Conservation (phyloP, 2,888 invertebrate genomes). For the Zhengitettix transpicula region DNA sequence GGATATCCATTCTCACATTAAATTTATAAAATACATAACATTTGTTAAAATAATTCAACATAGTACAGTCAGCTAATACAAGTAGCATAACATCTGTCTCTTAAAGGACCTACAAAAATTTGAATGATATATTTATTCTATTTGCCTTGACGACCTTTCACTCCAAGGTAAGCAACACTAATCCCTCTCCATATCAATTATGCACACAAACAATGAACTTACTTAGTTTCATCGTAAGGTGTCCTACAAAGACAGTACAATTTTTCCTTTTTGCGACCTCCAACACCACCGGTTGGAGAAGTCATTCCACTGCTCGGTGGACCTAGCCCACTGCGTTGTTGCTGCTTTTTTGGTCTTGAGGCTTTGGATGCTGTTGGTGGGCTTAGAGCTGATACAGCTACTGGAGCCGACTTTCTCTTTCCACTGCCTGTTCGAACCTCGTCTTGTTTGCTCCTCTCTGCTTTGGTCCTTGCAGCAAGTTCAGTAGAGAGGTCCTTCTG, state of each 20-base stretch:
- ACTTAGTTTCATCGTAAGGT: slow-evolving; percentile 91
- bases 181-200: background rate
- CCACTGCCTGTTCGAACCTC: slow-evolving; percentile 40
- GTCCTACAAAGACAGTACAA: slow-evolving; percentile 83
- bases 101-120: too few species aligned
- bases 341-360: slow-evolving; percentile 25
- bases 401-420: slow-evolving; percentile 34
- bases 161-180: too few species aligned
- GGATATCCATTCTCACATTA: too few species aligned
- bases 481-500: slow-evolving; percentile 62
- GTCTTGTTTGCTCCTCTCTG: slow-evolving; percentile 52
- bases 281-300: slow-evolving; percentile 17
- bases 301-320: background rate
- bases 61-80: too few species aligned
- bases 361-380: slow-evolving; percentile 20
- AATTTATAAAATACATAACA: too few species aligned
- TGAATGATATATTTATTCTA: too few species aligned
- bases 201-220: slow-evolving; percentile 20
- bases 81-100: too few species aligned
- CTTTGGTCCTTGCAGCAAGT: slow-evolving; percentile 49
- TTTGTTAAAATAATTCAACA: too few species aligned
- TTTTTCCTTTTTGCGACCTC: slow-evolving; percentile 49
- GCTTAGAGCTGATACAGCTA: slow-evolving; percentile 23
- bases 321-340: slow-evolving; percentile 1
- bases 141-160: too few species aligned